phyloP scores from a whole-genome alignment of 2,113 vertebrate genomes.

The Chrysemys picta region DNA sequence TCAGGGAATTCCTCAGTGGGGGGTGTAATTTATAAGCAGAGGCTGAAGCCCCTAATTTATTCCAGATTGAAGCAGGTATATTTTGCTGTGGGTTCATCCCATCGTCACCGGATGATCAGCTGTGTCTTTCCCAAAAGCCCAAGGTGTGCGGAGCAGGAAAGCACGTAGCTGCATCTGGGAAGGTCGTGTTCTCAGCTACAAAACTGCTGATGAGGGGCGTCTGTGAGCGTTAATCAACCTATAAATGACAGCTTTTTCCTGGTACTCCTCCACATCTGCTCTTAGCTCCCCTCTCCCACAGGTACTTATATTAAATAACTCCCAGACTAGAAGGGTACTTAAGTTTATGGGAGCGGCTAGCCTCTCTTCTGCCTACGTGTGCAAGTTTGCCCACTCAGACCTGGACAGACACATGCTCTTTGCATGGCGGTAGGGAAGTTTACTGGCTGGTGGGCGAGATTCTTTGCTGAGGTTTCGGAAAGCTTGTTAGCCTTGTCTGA shows the following conservation, averaged over 20 bases:
- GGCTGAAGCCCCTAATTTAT: not conserved
- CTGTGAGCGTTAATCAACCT: not conserved
- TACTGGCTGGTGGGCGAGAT: not conserved
- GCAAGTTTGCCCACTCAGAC: not conserved
- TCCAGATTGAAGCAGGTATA: not conserved
- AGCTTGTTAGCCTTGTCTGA: not conserved
- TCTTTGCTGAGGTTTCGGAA: not conserved
- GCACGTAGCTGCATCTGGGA: conserved; percentile 9
- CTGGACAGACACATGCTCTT: rapidly evolving
- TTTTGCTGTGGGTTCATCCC: not conserved
- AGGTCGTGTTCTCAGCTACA: not conserved
- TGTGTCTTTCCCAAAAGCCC: not conserved
- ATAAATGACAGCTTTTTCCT: not conserved
- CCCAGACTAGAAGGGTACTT: not conserved
- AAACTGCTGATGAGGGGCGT: not conserved
- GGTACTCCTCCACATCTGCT: not conserved
- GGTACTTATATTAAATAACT: not conserved
- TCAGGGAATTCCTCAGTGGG: conserved; percentile 46
- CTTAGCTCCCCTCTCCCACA: not conserved
- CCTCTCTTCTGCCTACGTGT: not conserved
- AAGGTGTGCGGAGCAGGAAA: conserved; percentile 9
- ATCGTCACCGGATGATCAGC: not conserved
- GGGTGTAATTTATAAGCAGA: conserved; percentile 47
- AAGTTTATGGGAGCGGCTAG: not conserved
- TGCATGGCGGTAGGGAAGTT: not conserved